Evolutionary conservation across 2,113 vertebrate species (phyloP).

Genomic region (Sinocyclocheilus maitianheensis): DNA sequence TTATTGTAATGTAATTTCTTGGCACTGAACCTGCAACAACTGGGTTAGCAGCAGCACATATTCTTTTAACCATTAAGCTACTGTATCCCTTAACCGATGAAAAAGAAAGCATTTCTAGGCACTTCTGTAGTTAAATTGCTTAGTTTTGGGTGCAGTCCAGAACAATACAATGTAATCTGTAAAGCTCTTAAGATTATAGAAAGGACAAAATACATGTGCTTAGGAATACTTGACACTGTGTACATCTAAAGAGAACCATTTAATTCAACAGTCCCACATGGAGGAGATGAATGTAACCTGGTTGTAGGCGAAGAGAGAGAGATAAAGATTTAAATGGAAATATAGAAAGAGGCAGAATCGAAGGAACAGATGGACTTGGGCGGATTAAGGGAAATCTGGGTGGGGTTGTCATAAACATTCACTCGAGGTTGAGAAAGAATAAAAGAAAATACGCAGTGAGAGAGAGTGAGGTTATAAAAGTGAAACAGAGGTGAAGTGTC

Average conservation of each 20-base stretch:
- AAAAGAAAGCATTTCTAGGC: too few species aligned
- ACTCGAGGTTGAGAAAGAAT: conserved; percentile 33
- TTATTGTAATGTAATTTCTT: background rate
- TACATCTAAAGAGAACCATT: conserved; percentile 11
- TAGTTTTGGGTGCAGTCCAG: background rate
- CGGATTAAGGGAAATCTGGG: conserved; percentile 61
- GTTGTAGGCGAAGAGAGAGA: conserved; percentile 50
- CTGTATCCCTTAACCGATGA: background rate
- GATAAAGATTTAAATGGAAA: conserved; percentile 63
- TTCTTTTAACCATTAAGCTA: background rate
- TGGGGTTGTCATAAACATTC: conserved; percentile 65
- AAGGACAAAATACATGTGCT: background rate
- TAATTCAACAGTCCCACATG: background rate
- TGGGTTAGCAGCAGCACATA: background rate
- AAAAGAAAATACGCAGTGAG: conserved; percentile 48
- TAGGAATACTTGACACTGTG: background rate
- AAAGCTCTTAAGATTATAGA: background rate
- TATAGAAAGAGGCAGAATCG: conserved; percentile 59
- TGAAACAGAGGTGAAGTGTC: background rate
- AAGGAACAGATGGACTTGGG: conserved; percentile 58
- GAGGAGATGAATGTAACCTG: conserved; percentile 18
- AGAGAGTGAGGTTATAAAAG: background rate
- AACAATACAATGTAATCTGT: background rate
- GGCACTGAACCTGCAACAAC: background rate
- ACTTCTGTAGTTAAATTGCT: background rate